phyloP scores from a whole-genome alignment of 2,797 vertebrate species.

The Orestias chungarensis region DNA sequence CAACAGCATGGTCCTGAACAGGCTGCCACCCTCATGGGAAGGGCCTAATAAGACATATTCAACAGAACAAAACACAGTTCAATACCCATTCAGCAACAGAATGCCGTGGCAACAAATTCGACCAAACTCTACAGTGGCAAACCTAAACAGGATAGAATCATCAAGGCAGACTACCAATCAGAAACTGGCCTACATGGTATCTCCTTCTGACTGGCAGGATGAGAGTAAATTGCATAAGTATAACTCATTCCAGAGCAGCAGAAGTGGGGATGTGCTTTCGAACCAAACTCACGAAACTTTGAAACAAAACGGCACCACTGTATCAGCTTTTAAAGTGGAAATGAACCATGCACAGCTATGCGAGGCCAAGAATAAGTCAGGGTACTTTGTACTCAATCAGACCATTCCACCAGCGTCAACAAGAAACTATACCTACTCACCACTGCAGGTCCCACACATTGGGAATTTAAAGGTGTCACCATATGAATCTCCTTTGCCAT shows the following conservation, averaged over 20 bases:
- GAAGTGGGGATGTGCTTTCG: constrained; percentile 76
- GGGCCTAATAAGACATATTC: constrained; percentile 82
- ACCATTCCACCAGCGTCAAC: constrained; percentile 76
- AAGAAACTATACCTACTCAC: constrained; percentile 78
- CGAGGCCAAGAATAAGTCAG: constrained; percentile 83
- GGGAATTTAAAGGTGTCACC: constrained; percentile 88
- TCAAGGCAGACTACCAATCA: constrained; percentile 84
- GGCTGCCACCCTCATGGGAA: constrained; percentile 88
- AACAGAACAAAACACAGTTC: constrained; percentile 81
- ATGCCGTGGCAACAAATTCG: constrained; percentile 89
- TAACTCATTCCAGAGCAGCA: constrained; percentile 75
- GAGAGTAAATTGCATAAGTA: constrained; percentile 81
- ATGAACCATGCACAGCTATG: constrained; percentile 79
- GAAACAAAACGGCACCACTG: constrained; percentile 73
- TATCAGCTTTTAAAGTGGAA: constrained; percentile 80
- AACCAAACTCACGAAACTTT: constrained; percentile 79
- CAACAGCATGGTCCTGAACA: constrained; percentile 71
- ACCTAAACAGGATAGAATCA: constrained; percentile 84
- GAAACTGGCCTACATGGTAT: constrained; percentile 84
- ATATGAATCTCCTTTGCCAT: constrained; percentile 90
- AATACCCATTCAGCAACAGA: constrained; percentile 80
- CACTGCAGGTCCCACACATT: constrained; percentile 80
- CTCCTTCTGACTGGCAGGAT: constrained; percentile 86
- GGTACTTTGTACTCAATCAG: constrained; percentile 86
- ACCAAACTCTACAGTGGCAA: constrained; percentile 73